These are phyloP conservation scores for Hirudinaria manillensis DNA, from an alignment of 2,888 invertebrate genomes.

Conservation along the genomic window DNA sequence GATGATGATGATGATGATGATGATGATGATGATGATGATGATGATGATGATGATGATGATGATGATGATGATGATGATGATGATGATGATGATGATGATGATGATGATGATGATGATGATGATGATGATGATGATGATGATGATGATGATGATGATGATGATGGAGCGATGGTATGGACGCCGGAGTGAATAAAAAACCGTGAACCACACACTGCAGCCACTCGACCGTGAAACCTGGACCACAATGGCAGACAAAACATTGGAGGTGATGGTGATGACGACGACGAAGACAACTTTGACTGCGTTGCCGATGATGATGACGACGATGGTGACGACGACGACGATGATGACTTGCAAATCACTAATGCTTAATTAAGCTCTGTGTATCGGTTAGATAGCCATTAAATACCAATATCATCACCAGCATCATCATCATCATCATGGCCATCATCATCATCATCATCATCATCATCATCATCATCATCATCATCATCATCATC, in stretches of 20 bases:
- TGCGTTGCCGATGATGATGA: no score
- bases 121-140: conserved; percentile 14
- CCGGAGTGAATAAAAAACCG: neutral
- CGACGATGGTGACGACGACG: neutral
- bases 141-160: conserved; percentile 24
- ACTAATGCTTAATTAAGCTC: no score
- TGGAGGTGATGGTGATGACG: no score
- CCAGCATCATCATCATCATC: no score
- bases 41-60: conserved; percentile 31
- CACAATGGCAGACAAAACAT: conserved; percentile 1
- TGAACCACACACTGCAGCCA: neutral
- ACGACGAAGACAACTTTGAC: no score
- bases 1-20: conserved; percentile 33
- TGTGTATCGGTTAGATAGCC: no score
- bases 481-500: conserved; percentile 13
- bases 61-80: conserved; percentile 29
- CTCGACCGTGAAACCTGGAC: neutral
- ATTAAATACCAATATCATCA: neutral
- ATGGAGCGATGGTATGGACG: neutral
- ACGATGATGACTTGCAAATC: conserved; percentile 2
- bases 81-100: conserved; percentile 21
- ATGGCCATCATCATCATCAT: neutral
- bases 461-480: neutral
- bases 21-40: conserved; percentile 33
- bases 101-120: conserved; percentile 26